These are phyloP conservation scores for Euzophera pinguis DNA, from an alignment of 2,888 invertebrate species.

Conservation along the genomic window DNA sequence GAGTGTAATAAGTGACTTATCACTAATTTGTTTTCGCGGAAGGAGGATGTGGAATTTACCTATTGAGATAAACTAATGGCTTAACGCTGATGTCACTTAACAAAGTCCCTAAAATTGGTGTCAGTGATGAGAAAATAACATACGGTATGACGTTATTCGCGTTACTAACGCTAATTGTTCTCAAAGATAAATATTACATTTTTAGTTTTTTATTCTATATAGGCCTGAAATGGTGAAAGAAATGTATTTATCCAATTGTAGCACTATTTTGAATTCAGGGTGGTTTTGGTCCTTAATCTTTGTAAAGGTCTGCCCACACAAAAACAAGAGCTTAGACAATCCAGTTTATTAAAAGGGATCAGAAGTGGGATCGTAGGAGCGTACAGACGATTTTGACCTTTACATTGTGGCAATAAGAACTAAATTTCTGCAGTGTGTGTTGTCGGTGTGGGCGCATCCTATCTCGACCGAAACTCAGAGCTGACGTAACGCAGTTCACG, in stretches of 20 bases:
- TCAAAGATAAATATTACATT: no score
- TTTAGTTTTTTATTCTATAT: no score
- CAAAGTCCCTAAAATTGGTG: constrained; percentile 20
- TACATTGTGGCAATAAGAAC: neutral
- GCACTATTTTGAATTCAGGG: neutral
- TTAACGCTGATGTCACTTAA: constrained; percentile 43
- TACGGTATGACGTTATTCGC: neutral
- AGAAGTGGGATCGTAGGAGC: constrained; percentile 6
- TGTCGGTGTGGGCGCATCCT: constrained; percentile 56
- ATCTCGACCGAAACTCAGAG: constrained; percentile 51
- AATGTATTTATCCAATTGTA: neutral
- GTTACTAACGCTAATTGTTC: no score
- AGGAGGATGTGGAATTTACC: constrained; percentile 21
- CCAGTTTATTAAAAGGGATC: constrained; percentile 8
- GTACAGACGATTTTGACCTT: constrained; percentile 12
- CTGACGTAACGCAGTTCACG: constrained; percentile 76
- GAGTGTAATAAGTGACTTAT: neutral
- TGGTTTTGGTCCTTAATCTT: neutral
- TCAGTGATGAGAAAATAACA: neutral
- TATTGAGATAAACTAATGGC: constrained; percentile 29
- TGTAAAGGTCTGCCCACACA: constrained; percentile 8
- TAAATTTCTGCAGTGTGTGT: constrained; percentile 5
- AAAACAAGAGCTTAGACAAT: neutral
- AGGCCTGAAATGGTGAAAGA: neutral
- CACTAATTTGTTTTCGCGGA: constrained; percentile 9